A percentile compares a stretch with the other conserved stretches of the same genome.
Conservation (phyloP, 2,113 vertebrate species). For the Butastur rufipennis region DNA sequence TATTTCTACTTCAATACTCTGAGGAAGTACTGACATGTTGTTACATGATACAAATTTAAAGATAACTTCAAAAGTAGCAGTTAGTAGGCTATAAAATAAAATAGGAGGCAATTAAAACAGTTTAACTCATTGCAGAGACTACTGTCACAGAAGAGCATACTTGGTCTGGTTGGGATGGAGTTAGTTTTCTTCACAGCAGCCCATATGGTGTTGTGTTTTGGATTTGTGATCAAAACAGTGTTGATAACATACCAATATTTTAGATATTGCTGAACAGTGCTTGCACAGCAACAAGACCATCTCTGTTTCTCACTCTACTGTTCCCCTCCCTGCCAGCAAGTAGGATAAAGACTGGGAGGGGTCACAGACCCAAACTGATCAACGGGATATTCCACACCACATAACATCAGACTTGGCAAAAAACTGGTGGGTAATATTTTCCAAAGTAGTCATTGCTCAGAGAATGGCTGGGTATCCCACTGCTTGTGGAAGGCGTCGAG, state of each 20-base stretch:
- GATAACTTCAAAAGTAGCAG: neutral
- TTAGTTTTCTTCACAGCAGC: neutral
- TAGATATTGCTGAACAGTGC: neutral
- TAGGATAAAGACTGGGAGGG: neutral
- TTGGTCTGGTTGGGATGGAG: neutral
- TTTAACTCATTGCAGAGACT: neutral
- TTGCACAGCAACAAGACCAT: neutral
- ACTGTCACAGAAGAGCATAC: neutral
- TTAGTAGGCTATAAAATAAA: constrained; percentile 39
- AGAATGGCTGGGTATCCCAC: neutral
- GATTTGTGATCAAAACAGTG: neutral
- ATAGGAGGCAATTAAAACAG: constrained; percentile 3
- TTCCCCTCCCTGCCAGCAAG: neutral
- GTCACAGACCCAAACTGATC: neutral
- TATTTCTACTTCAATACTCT: neutral
- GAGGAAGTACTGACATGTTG: neutral
- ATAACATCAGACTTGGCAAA: neutral
- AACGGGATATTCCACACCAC: neutral
- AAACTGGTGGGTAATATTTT: neutral
- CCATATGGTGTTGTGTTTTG: neutral
- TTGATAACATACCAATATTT: neutral
- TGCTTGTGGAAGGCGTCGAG: neutral
- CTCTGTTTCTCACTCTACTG: neutral
- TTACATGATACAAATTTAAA: neutral
- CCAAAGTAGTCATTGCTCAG: neutral